These are phyloP conservation scores for Masnerella sp. DNA, from an alignment of 2,888 invertebrate genomes.

Conservation along the genomic window DNA sequence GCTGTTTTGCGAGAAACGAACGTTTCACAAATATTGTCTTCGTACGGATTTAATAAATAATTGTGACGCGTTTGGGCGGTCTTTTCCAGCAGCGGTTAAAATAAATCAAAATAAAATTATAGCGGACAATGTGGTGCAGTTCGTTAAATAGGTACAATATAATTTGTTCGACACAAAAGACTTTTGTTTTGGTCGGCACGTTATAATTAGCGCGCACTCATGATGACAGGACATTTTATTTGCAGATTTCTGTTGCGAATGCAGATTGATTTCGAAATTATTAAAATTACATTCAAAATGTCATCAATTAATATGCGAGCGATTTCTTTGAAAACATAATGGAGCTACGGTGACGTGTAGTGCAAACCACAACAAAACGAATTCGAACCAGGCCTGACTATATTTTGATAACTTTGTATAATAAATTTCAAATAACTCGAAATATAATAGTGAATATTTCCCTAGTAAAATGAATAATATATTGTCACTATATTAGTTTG, in stretches of 20 bases:
- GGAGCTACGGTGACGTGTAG: too few relatives aligned
- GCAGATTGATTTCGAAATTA: not conserved
- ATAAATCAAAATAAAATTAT: conserved; percentile 22
- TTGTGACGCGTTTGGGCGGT: not conserved
- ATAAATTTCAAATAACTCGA: too few relatives aligned
- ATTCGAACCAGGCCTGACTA: too few relatives aligned
- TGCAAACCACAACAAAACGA: too few relatives aligned
- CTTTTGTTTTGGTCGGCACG: conserved; percentile 25
- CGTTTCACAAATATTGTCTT: not conserved
- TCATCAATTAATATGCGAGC: too few relatives aligned
- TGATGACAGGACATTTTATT: conserved; percentile 16
- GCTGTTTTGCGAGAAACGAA: conserved; percentile 7
- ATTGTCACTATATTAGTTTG: too few relatives aligned
- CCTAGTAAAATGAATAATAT: too few relatives aligned
- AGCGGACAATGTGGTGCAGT: conserved; percentile 3
- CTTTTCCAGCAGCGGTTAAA: not conserved
- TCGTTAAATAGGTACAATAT: conserved; percentile 28
- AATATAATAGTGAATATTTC: too few relatives aligned
- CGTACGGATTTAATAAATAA: conserved; percentile 5
- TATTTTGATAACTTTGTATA: too few relatives aligned
- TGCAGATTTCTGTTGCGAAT: conserved; percentile 1
- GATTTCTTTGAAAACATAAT: too few relatives aligned
- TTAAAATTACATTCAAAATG: not conserved
- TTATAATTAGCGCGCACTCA: conserved; percentile 11
- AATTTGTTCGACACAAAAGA: conserved; percentile 29